Percentiles rank a stretch among this genome's conserved stretches.
Evolutionary conservation across 1,140 invertebrate species (phyloP).

Genomic region (Coptotermes formosanus): DNA sequence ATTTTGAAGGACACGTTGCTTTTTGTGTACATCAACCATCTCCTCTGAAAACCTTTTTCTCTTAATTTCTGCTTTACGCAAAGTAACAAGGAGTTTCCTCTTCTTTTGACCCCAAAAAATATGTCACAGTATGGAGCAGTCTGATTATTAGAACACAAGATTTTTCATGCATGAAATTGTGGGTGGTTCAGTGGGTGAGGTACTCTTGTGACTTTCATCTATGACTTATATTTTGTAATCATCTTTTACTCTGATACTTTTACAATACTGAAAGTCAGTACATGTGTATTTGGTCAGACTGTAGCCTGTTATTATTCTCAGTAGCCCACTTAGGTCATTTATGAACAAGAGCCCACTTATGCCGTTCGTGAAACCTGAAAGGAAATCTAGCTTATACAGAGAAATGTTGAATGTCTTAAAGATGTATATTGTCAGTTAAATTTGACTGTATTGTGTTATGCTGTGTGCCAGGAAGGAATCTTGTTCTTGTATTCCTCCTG

Average conservation of each 20-base stretch:
- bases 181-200: too few relatives aligned
- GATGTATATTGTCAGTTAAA: not conserved
- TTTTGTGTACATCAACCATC: too few relatives aligned
- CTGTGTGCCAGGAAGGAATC: not conserved
- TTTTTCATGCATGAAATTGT: too few relatives aligned
- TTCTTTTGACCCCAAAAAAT: too few relatives aligned
- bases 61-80: too few relatives aligned
- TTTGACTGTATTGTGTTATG: not conserved
- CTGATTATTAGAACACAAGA: too few relatives aligned
- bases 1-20: too few relatives aligned
- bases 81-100: too few relatives aligned
- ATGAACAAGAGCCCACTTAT: not conserved
- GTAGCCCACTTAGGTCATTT: not conserved
- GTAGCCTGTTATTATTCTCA: not conserved
- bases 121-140: too few relatives aligned
- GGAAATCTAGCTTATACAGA: not conserved
- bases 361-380: not conserved
- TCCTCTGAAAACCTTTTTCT: too few relatives aligned
- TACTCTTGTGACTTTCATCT: not conserved
- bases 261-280: not conserved
- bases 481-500: not conserved
- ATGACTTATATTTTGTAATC: not conserved
- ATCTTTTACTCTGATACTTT: not conserved
- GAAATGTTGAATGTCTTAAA: slow-evolving; percentile 12
- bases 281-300: not conserved